phyloP scores from a whole-genome alignment of 2,113 vertebrate genomes.

The Tyto alba region DNA sequence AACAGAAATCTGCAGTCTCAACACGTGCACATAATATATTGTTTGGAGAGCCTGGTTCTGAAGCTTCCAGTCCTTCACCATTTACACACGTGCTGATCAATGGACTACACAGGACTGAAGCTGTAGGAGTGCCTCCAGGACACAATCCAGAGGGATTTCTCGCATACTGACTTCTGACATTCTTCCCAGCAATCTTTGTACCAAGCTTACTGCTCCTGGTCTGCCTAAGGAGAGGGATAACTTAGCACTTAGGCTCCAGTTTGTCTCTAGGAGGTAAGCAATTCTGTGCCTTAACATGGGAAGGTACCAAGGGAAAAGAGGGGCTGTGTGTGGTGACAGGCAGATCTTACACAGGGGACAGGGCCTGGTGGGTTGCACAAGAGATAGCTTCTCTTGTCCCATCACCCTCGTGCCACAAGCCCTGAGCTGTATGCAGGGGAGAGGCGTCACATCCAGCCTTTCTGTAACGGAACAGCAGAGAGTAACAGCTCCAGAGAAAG shows the following conservation, averaged over 20 bases:
- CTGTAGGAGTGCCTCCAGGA: neutral
- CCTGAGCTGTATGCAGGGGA: neutral
- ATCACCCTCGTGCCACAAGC: accelerated
- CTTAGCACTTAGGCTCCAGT: neutral
- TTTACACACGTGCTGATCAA: neutral
- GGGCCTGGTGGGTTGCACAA: neutral
- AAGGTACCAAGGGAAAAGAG: neutral
- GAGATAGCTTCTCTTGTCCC: neutral
- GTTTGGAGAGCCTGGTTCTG: neutral
- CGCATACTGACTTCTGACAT: neutral
- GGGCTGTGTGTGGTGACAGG: neutral
- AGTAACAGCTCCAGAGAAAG: neutral
- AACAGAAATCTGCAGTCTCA: neutral
- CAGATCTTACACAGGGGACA: neutral
- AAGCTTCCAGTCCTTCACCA: neutral
- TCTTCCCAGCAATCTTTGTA: neutral
- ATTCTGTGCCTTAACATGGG: neutral
- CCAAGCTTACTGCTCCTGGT: neutral
- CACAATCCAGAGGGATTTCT: neutral
- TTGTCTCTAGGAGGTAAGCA: neutral
- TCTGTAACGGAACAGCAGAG: neutral
- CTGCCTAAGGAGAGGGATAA: neutral
- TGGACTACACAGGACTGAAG: neutral
- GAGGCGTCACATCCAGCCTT: neutral
- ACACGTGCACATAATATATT: neutral